Conservation (phyloP, 2,888 invertebrate species). For the Athripsodes cinereus region DNA sequence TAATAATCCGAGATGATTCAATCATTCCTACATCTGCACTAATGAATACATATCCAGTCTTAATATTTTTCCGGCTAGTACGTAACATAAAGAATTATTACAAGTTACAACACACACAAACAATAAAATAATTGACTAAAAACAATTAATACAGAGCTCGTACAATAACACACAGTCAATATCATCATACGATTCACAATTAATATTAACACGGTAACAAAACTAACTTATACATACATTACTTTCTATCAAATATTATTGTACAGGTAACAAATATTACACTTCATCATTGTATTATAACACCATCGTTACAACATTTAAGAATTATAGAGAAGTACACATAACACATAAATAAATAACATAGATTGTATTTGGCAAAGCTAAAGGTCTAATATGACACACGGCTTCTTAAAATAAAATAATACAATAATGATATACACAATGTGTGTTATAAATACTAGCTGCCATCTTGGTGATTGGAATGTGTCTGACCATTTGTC, state of each 20-base stretch:
- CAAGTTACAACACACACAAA: not conserved
- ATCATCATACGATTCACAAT: no score
- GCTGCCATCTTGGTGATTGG: slow-evolving; percentile 14
- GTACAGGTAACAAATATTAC: slow-evolving; percentile 3
- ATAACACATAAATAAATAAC: not conserved
- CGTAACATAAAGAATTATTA: no score
- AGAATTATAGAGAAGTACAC: no score
- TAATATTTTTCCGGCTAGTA: not conserved
- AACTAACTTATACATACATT: not conserved
- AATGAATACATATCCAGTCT: slow-evolving; percentile 1
- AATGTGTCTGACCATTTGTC: slow-evolving; percentile 14
- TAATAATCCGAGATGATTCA: no score
- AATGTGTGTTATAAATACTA: slow-evolving; percentile 13
- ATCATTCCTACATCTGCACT: no score
- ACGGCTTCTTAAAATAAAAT: not conserved
- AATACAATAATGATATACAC: not conserved
- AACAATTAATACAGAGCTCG: not conserved
- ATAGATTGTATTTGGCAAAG: not conserved
- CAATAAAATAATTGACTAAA: not conserved
- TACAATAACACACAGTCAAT: not conserved
- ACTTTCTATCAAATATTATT: not conserved
- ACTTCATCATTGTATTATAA: not conserved
- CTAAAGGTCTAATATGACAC: slow-evolving; percentile 16
- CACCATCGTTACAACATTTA: no score
- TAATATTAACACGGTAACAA: slow-evolving; percentile 3